Evolutionary conservation across 1,140 invertebrate genomes (phyloP).

Genomic region (Drosophila lacertosa): DNA sequence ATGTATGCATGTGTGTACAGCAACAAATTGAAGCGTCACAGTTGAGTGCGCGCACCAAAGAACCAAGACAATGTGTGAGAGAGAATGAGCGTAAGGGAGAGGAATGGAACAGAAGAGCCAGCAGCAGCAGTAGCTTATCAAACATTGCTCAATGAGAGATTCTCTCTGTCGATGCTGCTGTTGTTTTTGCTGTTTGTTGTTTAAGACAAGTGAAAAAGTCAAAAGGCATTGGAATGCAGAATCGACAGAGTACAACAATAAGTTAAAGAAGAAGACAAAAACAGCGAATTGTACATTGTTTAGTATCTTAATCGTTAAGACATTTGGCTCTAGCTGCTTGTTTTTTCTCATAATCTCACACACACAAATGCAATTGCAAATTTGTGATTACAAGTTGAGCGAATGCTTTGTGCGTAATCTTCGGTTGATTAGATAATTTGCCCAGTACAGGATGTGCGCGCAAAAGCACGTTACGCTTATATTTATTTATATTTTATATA

Average conservation of each 20-base stretch:
- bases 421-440: conserved; percentile 48
- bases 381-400: conserved; percentile 30
- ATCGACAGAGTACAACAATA: conserved; percentile 11
- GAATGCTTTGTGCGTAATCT: conserved; percentile 36
- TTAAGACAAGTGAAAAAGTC: conserved; percentile 44
- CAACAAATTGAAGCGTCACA: conserved; percentile 69
- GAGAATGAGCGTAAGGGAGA: conserved; percentile 10
- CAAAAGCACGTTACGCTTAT: conserved; percentile 4
- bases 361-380: conserved; percentile 6
- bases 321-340: conserved; percentile 4
- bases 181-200: conserved; percentile 23
- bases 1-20: conserved; percentile 26
- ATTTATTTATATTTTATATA: conserved; percentile 17
- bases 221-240: conserved; percentile 49
- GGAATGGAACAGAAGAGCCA: not conserved
- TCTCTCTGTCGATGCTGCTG: conserved; percentile 5
- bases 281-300: conserved; percentile 25
- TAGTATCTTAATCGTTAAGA: conserved; percentile 23
- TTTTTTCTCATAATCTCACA: conserved; percentile 15
- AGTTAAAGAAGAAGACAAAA: conserved; percentile 2
- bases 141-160: conserved; percentile 36
- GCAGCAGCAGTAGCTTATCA: conserved; percentile 35
- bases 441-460: conserved; percentile 29
- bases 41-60: conserved; percentile 53
- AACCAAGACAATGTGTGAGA: conserved; percentile 9